A percentile compares a stretch with the other conserved stretches of the same genome.
phyloP scores from a whole-genome alignment of 2,113 vertebrate genomes.

The Myrmophylax atrothorax region DNA sequence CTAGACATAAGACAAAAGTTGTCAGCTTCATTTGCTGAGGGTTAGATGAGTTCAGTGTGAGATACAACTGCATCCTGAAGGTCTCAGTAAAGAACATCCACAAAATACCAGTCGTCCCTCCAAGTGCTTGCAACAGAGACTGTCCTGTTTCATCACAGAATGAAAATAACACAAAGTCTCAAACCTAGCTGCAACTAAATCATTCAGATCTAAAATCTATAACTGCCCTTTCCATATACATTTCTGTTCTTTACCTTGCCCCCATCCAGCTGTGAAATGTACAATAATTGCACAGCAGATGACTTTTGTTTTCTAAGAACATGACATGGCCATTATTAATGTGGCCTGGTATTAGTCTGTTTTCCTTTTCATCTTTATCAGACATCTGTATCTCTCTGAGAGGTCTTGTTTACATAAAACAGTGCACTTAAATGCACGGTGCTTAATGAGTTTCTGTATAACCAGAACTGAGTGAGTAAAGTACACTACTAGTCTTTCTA shows the following conservation, averaged over 20 bases:
- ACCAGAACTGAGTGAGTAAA: conserved; percentile 59
- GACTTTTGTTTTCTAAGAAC: conserved; percentile 61
- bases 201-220: neutral
- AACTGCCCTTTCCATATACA: neutral
- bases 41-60: neutral
- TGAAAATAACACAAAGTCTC: neutral
- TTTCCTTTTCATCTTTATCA: conserved; percentile 80
- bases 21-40: neutral
- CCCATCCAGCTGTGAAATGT: conserved; percentile 41
- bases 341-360: conserved; percentile 68
- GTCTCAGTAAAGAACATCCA: neutral
- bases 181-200: neutral
- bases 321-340: conserved; percentile 73
- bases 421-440: conserved; percentile 64
- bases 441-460: conserved; percentile 72
- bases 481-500: conserved; percentile 54
- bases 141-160: neutral
- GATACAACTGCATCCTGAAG: neutral
- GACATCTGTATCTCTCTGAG: conserved; percentile 73
- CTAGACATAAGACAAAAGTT: neutral
- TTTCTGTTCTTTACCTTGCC: conserved; percentile 9
- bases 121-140: neutral
- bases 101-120: neutral
- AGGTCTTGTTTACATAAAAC: conserved; percentile 81
- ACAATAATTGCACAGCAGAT: conserved; percentile 57